phyloP scores from a whole-genome alignment of 2,113 vertebrate genomes.

The Pelusios castaneus region DNA sequence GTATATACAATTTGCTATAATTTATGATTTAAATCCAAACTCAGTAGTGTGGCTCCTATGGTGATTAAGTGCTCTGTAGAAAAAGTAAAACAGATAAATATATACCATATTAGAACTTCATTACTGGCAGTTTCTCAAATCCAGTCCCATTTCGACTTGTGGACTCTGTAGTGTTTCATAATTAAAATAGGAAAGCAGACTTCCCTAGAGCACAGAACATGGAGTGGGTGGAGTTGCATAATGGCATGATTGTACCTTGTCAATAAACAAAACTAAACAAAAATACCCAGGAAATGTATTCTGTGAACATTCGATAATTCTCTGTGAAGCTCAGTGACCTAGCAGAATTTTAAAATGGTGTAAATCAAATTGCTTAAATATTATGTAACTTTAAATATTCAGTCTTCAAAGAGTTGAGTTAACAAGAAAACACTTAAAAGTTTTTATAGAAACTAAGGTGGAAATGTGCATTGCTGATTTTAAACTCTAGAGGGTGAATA shows the following conservation, averaged over 20 bases:
- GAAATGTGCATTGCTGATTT: accelerated
- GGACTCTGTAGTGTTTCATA: not conserved
- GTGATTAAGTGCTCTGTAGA: constrained; percentile 29
- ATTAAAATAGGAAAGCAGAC: not conserved
- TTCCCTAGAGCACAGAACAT: not conserved
- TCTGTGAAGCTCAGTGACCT: constrained; percentile 8
- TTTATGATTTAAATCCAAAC: not conserved
- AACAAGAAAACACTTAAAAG: not conserved
- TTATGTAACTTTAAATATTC: not conserved
- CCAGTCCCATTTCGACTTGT: not conserved
- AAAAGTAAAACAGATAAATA: constrained; percentile 58
- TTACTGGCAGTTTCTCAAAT: constrained; percentile 28
- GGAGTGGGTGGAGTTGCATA: not conserved
- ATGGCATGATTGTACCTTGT: constrained; percentile 40
- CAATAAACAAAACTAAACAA: constrained; percentile 13
- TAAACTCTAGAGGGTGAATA: accelerated
- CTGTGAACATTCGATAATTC: not conserved
- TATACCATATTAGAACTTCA: constrained; percentile 68
- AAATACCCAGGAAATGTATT: constrained; percentile 40
- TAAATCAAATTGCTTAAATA: not conserved
- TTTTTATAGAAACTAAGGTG: accelerated
- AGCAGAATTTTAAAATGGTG: not conserved
- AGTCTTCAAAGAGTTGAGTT: not conserved
- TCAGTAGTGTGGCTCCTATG: constrained; percentile 59
- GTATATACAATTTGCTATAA: not conserved